Evolutionary conservation across 2,797 vertebrate species (phyloP).

Genomic region (Tamandua tetradactyla): DNA sequence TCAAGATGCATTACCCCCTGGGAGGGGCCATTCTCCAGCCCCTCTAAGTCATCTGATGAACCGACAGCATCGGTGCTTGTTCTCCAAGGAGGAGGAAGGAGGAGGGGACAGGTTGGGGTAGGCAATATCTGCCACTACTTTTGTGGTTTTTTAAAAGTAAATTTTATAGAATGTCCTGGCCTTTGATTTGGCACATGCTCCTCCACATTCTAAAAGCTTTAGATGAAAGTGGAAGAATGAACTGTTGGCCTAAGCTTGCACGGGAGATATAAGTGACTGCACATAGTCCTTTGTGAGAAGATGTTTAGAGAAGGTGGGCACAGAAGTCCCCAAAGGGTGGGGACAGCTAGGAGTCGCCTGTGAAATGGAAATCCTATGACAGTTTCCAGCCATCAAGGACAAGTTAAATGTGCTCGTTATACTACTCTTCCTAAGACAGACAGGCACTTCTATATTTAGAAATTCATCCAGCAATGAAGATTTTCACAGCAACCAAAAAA

Average conservation of each 20-base stretch:
- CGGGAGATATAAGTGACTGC: accelerated
- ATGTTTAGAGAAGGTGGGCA: background rate
- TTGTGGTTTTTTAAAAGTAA: background rate
- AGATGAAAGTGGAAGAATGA: background rate
- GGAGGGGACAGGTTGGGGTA: too few relatives aligned
- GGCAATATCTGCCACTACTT: background rate
- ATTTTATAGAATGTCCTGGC: background rate
- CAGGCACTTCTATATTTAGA: background rate
- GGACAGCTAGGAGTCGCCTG: too few relatives aligned
- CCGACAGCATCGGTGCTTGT: accelerated
- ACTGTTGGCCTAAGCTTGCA: background rate
- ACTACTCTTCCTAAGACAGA: background rate
- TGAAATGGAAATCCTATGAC: accelerated
- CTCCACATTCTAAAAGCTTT: background rate
- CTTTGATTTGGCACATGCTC: accelerated
- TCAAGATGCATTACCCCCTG: too few relatives aligned
- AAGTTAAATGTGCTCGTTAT: accelerated
- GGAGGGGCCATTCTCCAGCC: too few relatives aligned
- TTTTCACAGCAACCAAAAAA: background rate
- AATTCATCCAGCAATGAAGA: background rate
- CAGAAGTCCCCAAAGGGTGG: accelerated
- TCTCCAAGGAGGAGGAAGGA: background rate
- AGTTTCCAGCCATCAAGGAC: accelerated
- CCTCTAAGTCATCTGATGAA: background rate
- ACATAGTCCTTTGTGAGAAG: accelerated